Percentiles rank a stretch among this genome's conserved stretches.
phyloP scores from a whole-genome alignment of 2,113 vertebrate species.

The Fulica atra region DNA sequence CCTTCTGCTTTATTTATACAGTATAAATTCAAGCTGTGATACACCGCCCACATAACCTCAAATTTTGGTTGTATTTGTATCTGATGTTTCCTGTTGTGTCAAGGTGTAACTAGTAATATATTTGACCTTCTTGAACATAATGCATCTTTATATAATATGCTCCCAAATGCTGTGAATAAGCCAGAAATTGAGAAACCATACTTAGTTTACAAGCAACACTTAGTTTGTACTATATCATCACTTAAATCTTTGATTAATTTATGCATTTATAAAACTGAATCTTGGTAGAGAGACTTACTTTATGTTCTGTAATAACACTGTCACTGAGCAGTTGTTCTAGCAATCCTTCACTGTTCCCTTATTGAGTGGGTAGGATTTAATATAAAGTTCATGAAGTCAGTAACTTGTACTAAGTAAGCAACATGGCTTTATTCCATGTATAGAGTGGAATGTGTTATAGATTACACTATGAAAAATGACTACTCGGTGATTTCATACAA shows the following conservation, averaged over 20 bases:
- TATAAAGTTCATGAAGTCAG: not conserved
- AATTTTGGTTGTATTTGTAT: not conserved
- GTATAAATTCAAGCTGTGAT: not conserved
- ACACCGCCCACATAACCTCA: not conserved
- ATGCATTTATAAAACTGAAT: not conserved
- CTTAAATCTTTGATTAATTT: not conserved
- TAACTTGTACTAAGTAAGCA: constrained; percentile 19
- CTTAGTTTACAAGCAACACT: not conserved
- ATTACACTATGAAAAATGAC: constrained; percentile 10
- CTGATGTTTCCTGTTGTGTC: not conserved
- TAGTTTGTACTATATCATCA: not conserved
- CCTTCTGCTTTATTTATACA: not conserved
- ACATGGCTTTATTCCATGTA: not conserved
- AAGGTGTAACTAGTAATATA: not conserved
- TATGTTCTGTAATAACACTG: not conserved
- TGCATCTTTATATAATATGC: not conserved
- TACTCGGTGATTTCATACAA: constrained; percentile 45
- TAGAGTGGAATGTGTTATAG: not conserved
- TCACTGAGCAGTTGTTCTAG: not conserved
- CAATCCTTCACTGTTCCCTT: not conserved
- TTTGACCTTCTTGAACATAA: not conserved
- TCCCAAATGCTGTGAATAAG: not conserved
- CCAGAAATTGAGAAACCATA: not conserved
- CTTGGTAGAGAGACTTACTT: not conserved
- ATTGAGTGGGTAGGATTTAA: not conserved